These are phyloP conservation scores for Tribolium madens DNA, from an alignment of 1,140 invertebrate genomes.

Conservation along the genomic window DNA sequence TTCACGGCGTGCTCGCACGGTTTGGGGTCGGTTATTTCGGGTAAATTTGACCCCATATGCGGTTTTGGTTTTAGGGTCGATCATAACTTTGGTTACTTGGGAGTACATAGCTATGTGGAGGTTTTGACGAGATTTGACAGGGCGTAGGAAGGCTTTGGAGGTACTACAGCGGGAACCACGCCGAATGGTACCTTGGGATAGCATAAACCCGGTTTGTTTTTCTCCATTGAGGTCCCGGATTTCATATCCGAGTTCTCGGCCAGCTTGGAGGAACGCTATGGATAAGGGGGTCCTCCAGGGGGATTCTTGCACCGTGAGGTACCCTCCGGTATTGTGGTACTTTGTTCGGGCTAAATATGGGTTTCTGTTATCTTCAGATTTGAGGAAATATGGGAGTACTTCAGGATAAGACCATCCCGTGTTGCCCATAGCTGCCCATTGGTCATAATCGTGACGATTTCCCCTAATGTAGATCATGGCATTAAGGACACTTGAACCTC, in stretches of 20 bases:
- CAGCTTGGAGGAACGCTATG: slow-evolving; percentile 84
- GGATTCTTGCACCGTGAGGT: slow-evolving; percentile 85
- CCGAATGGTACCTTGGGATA: slow-evolving; percentile 86
- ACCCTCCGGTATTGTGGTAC: slow-evolving; percentile 84
- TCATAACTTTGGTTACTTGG: slow-evolving; percentile 79
- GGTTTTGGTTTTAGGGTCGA: slow-evolving; percentile 74
- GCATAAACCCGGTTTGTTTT: slow-evolving; percentile 87
- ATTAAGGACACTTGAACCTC: slow-evolving; percentile 95
- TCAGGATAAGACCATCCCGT: slow-evolving; percentile 90
- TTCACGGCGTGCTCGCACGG: slow-evolving; percentile 79
- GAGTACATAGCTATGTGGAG: slow-evolving; percentile 85
- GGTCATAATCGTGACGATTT: slow-evolving; percentile 91
- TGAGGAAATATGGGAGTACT: slow-evolving; percentile 89
- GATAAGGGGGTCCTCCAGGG: slow-evolving; percentile 85
- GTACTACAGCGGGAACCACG: slow-evolving; percentile 90
- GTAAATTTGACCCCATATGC: slow-evolving; percentile 84
- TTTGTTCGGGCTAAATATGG: slow-evolving; percentile 79
- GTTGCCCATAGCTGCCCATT: slow-evolving; percentile 90
- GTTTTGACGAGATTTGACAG: slow-evolving; percentile 82
- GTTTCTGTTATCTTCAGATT: slow-evolving; percentile 89
- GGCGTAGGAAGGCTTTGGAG: slow-evolving; percentile 88
- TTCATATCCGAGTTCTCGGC: slow-evolving; percentile 80
- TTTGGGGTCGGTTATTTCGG: slow-evolving; percentile 73
- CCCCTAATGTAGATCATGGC: slow-evolving; percentile 96
- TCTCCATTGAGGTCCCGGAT: slow-evolving; percentile 86